Conservation (phyloP, 2,797 vertebrate species). For the Brachyrhaphis roseni region DNA sequence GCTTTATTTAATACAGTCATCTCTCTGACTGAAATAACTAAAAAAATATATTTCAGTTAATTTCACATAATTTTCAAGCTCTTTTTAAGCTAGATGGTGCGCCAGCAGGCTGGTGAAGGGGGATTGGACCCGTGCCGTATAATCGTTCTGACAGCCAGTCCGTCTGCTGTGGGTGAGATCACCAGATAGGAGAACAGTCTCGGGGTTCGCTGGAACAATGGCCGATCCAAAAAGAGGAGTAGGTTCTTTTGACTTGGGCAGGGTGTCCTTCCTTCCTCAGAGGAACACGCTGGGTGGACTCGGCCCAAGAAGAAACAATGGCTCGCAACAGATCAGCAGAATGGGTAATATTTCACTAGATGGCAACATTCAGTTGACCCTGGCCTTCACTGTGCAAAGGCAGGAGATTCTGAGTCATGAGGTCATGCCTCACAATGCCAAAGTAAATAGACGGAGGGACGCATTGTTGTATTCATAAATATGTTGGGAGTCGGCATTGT, state of each 20-base stretch:
- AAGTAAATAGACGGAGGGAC: conserved; percentile 23
- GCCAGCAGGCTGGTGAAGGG: conserved; percentile 11
- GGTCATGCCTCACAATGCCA: conserved; percentile 22
- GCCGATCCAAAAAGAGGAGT: conserved; percentile 69
- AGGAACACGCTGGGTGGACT: conserved; percentile 85
- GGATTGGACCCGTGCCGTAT: background rate
- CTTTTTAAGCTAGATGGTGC: too few species aligned
- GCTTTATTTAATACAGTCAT: background rate
- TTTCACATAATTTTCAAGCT: background rate
- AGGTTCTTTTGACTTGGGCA: conserved; percentile 82
- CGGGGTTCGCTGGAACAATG: conserved; percentile 69
- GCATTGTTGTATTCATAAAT: background rate
- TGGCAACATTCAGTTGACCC: conserved; percentile 62
- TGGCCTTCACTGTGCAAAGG: conserved; percentile 37
- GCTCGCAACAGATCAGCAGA: conserved; percentile 66
- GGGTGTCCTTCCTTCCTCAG: conserved; percentile 83
- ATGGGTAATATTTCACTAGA: conserved; percentile 65
- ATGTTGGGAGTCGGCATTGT: background rate
- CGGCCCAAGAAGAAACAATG: conserved; percentile 61
- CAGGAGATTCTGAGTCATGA: conserved; percentile 30
- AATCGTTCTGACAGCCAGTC: conserved; percentile 25
- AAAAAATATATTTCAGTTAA: background rate
- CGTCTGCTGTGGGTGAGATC: conserved; percentile 45
- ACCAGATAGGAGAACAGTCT: conserved; percentile 56
- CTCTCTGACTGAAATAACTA: background rate